Evolutionary conservation across 1,140 invertebrate genomes (phyloP).

Genomic region (Zaprionus kolodkinae): DNA sequence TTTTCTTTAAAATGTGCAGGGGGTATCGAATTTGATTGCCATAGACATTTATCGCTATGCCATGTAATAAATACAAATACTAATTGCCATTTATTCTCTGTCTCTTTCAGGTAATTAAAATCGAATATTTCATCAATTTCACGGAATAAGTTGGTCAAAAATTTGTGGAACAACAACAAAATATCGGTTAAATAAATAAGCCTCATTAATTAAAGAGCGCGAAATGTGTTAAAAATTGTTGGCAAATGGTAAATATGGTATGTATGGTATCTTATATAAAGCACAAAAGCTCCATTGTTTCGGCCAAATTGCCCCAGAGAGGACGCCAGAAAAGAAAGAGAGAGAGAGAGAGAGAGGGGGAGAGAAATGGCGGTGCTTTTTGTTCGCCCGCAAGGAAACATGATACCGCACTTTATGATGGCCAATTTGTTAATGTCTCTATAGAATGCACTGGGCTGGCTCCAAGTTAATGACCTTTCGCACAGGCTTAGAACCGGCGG

Average conservation of each 20-base stretch:
- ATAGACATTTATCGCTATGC: not conserved
- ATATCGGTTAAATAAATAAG: conserved; percentile 44
- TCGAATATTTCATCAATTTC: conserved; percentile 54
- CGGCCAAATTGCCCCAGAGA: conserved; percentile 31
- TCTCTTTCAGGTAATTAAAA: conserved; percentile 75
- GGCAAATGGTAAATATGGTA: conserved; percentile 34
- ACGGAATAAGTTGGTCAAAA: conserved; percentile 37
- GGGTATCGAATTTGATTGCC: not conserved
- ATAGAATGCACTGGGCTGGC: conserved; percentile 50
- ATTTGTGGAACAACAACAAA: conserved; percentile 4
- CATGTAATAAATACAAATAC: conserved; percentile 31
- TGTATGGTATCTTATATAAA: conserved; percentile 14
- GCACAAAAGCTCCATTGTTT: conserved; percentile 53
- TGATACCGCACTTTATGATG: conserved; percentile 69
- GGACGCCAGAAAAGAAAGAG: not conserved
- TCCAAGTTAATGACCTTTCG: conserved; percentile 64
- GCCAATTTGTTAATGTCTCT: conserved; percentile 52
- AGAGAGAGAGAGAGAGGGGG: not conserved
- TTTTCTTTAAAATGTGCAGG: no score
- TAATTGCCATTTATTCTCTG: conserved; percentile 52
- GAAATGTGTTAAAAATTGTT: conserved; percentile 48
- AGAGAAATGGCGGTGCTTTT: conserved; percentile 4
- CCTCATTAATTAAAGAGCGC: conserved; percentile 60
- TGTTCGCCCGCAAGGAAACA: conserved; percentile 51
- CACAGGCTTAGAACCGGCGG: conserved; percentile 15